These are phyloP conservation scores for Cyanoderma ruficeps DNA, from an alignment of 2,113 vertebrate genomes.

Conservation along the genomic window DNA sequence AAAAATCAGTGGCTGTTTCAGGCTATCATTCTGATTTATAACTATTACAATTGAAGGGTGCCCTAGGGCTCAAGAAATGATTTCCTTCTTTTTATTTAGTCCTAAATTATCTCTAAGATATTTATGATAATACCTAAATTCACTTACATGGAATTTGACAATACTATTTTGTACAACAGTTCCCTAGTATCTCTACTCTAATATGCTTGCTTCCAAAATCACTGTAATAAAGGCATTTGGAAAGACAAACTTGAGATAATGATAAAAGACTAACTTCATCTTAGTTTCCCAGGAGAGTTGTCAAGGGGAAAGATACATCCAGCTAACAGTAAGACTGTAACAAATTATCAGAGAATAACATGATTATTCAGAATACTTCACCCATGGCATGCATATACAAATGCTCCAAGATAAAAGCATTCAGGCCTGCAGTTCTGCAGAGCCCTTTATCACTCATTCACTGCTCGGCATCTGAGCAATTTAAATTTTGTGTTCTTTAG, in stretches of 20 bases:
- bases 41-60: conserved; percentile 56
- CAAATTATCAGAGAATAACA: not conserved
- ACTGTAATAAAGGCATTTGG: conserved; percentile 11
- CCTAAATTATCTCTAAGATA: conserved; percentile 61
- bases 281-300: not conserved
- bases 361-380: conserved; percentile 25
- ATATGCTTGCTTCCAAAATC: conserved; percentile 38
- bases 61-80: conserved; percentile 64
- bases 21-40: conserved; percentile 72
- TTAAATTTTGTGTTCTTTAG: not conserved
- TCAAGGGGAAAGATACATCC: not conserved
- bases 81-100: conserved; percentile 70
- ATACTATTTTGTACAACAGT: conserved; percentile 17
- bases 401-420: not conserved
- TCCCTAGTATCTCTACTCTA: conserved; percentile 1
- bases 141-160: conserved; percentile 43
- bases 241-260: conserved; percentile 42
- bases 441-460: not conserved
- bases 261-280: conserved; percentile 14
- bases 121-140: conserved; percentile 60
- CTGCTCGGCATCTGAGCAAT: not conserved
- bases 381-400: not conserved
- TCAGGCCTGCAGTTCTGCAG: not conserved
- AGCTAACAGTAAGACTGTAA: not conserved
- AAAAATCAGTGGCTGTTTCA: conserved; percentile 62